Base-by-base conservation (phyloP, 2,888 invertebrate species). In the Agrypnus murinus region DNA sequence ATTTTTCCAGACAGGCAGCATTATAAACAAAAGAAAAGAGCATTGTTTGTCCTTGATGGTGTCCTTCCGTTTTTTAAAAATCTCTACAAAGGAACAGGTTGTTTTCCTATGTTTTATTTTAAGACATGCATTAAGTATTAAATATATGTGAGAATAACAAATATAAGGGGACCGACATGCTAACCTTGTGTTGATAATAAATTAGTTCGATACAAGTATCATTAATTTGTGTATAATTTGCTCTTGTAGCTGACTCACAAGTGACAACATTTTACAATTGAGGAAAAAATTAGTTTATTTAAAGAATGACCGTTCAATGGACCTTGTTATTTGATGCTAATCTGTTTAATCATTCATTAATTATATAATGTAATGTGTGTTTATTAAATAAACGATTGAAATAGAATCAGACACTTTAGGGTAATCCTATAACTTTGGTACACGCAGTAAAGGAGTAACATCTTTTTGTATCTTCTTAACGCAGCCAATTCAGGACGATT, bases 41-140 rank as follows among this genome's bases (percentile, higher is more conserved):
- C 31, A 15, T 14, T 25, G 25, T 25, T 43, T 50, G 12, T 31
- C 50, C 25, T 38, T 43, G 31, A 14, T 32, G n/a, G n/a, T n/a
- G 59, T 59, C 59, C 59, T 59, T 59, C 43, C 45, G 45, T 59
- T 15, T 48, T n/a, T 38, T 19, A 45, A 65, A 63, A 63, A 63
- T 63, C 25, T 38, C 14, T 15, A 15, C 57, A 76, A 73, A n/a
- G n/a, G 19, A 50, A 50, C 50, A 50, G 50, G 50, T 50, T 50
- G 50, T 50, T 50, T 31, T 31, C 40, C 15, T 58, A 15, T 38
- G 43, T 19, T 43, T 19, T 48, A 48, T 10, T 10, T 48, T 48
- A 48, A 48, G 25, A 17, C 17, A 48, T 48, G 48, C 17, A 50
- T 50, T 50, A 25, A 50, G 17, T 19, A 46, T 46, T 15, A 8